Percentiles rank a stretch among this genome's conserved stretches.
phyloP scores from a whole-genome alignment of 2,797 vertebrate species.

The Ficedula albicollis region DNA sequence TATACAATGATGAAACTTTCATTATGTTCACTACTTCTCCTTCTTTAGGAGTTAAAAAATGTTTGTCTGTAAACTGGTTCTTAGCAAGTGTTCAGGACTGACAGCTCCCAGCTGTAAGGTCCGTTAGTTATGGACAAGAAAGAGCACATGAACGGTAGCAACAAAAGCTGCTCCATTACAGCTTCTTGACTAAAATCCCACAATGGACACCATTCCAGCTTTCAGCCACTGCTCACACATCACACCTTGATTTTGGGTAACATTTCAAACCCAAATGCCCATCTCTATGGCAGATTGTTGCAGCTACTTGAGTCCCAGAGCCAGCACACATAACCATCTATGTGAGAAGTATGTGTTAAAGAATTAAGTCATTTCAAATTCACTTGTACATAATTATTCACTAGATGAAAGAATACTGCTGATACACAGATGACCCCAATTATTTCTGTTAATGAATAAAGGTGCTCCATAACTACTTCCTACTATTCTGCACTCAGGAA shows the following conservation, averaged over 20 bases:
- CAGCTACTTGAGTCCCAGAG: background rate
- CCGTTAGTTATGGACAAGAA: background rate
- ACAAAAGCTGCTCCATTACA: background rate
- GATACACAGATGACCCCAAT: background rate
- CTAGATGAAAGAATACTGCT: background rate
- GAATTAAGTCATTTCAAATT: background rate
- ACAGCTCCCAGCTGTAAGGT: background rate
- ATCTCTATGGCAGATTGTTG: background rate
- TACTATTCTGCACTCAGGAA: background rate
- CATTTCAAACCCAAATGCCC: background rate
- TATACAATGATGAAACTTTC: background rate
- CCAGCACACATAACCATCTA: background rate
- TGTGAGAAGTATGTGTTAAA: background rate
- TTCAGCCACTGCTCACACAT: background rate
- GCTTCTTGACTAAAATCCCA: background rate
- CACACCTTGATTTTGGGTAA: background rate
- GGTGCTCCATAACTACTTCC: background rate
- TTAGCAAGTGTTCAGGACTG: background rate
- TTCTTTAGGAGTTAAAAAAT: background rate
- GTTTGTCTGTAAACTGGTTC: background rate
- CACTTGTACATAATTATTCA: background rate
- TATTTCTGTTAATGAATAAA: slow-evolving; percentile 17
- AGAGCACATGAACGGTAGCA: background rate
- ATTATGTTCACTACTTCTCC: background rate
- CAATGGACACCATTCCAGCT: background rate